Evolutionary conservation across 2,888 invertebrate genomes (phyloP), one percentile per base, ranked within the genome.

Genomic region (Peribatodes rhomboidaria): DNA sequence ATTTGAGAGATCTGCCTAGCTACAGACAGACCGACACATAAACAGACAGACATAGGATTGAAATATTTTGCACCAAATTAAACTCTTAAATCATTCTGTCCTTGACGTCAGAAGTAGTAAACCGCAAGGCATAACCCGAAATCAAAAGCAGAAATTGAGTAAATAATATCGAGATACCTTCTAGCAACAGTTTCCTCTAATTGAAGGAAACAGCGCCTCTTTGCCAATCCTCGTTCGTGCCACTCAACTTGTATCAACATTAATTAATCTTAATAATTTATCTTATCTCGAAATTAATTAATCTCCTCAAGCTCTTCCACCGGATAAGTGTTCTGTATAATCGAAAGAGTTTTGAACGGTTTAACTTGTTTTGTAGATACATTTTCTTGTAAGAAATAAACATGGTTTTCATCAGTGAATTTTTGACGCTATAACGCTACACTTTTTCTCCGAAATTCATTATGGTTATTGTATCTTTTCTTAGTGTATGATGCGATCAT

Each of bases 231-330:
- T 52, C 20, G 35, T 35, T 42, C 16, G 27, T 14, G 54, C 41
- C 31, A 54, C 54, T 42, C 54, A 31, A 31, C 4, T 42, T 41
- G 22, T 27, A 42, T 54, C 54, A 54, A 54, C 54, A 41, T 22
- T 54, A 42, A 54, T 54, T 54, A 54, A 54, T 54, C 52, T 52
- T 39, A 52, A 52, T 52, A 37, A 52, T 53, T 41, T 54, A 54
- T 54, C 41, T 42, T 54, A 54, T 54, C 54, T 54, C 10, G 8
- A 42, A 54, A 41, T 54, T 54, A 54, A 54, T 54, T 54, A 54
- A 54, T 54, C 42, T 41, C 41, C 31, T 31, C 22, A 22, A 54
- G 42, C 42, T 41, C 35, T n/a, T 13, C 31, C 18, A 31, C 16
- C 16, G 54, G 54, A 22, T 22, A 53, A 42, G 42, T 31, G 41